phyloP scores from a whole-genome alignment of 2,888 invertebrate species.

The Brenthis hecate region DNA sequence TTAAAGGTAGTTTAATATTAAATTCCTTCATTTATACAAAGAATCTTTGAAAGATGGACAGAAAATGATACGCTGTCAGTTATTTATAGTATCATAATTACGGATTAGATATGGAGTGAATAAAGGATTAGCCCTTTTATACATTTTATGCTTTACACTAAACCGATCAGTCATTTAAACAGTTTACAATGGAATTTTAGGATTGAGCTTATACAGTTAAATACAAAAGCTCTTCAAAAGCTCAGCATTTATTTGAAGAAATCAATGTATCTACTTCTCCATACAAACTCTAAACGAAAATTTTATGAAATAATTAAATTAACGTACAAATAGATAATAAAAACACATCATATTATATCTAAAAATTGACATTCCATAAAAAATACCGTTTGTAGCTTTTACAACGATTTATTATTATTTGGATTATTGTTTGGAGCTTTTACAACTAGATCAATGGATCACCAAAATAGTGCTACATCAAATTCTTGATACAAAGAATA shows the following conservation, averaged over 20 bases:
- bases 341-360: not conserved
- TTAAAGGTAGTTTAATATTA: slow-evolving; percentile 32
- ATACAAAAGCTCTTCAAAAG: too few relatives aligned
- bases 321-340: too few relatives aligned
- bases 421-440: slow-evolving; percentile 23
- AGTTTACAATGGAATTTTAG: slow-evolving; percentile 3
- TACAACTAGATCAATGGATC: slow-evolving; percentile 42
- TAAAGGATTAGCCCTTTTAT: slow-evolving; percentile 35
- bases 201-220: too few relatives aligned
- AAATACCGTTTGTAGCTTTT: slow-evolving; percentile 11
- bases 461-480: slow-evolving; percentile 51
- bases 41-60: slow-evolving; percentile 37
- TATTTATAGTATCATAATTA: slow-evolving; percentile 51
- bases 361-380: not conserved
- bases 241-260: too few relatives aligned
- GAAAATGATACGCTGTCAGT: slow-evolving; percentile 55
- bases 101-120: slow-evolving; percentile 40
- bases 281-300: too few relatives aligned
- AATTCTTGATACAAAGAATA: slow-evolving; percentile 40
- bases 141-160: slow-evolving; percentile 32
- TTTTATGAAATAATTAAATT: not conserved
- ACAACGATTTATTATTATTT: too few relatives aligned
- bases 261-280: too few relatives aligned
- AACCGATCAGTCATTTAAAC: slow-evolving; percentile 28
- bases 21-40: slow-evolving; percentile 34